A percentile compares a stretch with the other conserved stretches of the same genome.
Evolutionary conservation across 2,113 vertebrate genomes (phyloP).

Genomic region (Loxodonta africana): DNA sequence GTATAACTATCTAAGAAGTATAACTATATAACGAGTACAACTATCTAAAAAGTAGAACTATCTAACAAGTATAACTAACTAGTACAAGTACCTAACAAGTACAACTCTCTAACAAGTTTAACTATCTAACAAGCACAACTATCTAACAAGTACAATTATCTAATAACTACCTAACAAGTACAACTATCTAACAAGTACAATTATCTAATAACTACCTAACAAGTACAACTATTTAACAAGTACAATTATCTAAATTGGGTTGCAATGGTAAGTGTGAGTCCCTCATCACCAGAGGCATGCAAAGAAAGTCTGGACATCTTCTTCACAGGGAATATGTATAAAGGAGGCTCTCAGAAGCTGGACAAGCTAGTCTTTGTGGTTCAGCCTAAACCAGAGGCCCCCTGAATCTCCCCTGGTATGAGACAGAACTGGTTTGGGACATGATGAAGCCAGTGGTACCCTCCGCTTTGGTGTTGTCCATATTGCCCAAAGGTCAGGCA

Average conservation of each 20-base stretch:
- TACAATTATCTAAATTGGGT: neutral
- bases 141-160: no score
- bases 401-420: accelerated
- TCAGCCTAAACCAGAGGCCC: neutral
- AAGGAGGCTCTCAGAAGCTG: neutral
- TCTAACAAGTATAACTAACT: no score
- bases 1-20: neutral
- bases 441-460: accelerated
- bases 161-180: no score
- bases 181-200: no score
- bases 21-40: neutral
- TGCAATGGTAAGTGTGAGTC: neutral
- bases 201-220: no score
- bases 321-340: neutral
- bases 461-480: neutral
- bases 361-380: neutral
- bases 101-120: no score
- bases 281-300: neutral
- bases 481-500: accelerated
- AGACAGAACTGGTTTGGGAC: no score
- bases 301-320: neutral
- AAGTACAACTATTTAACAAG: no score
- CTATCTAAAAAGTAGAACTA: neutral
- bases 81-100: no score
- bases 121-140: no score